A percentile compares a stretch with the other conserved stretches of the same genome.
Conservation (phyloP, 2,888 invertebrate genomes). For the Microplitis manilae region DNA sequence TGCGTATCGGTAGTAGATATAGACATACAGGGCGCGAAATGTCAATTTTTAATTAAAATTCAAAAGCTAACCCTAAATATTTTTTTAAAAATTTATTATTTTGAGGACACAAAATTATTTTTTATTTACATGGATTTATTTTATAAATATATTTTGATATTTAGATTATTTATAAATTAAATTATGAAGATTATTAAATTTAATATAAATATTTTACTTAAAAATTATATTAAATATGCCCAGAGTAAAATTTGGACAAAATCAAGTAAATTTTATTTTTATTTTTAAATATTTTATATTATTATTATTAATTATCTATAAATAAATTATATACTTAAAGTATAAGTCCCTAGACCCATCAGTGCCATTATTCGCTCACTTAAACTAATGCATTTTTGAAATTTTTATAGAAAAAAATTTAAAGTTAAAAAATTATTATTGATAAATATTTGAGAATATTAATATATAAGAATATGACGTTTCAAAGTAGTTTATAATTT, state of each 20-base stretch:
- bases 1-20: conserved; percentile 11
- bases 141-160: neutral
- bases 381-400: too few species aligned
- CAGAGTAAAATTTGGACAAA: conserved; percentile 20
- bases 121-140: conserved; percentile 14
- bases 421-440: too few species aligned
- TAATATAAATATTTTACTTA: neutral
- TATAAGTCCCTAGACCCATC: too few species aligned
- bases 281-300: neutral
- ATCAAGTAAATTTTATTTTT: conserved; percentile 14
- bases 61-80: neutral
- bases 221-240: conserved; percentile 19
- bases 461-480: too few species aligned
- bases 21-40: conserved; percentile 26
- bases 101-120: conserved; percentile 8
- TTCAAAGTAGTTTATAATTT: too few species aligned
- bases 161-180: conserved; percentile 9
- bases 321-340: neutral
- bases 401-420: too few species aligned
- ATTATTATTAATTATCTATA: neutral
- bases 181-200: conserved; percentile 31
- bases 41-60: conserved; percentile 22
- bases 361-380: too few species aligned
- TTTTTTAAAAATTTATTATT: neutral
- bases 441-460: too few species aligned